phyloP scores from a whole-genome alignment of 2,113 vertebrate genomes.

The Hiodon tergisus region DNA sequence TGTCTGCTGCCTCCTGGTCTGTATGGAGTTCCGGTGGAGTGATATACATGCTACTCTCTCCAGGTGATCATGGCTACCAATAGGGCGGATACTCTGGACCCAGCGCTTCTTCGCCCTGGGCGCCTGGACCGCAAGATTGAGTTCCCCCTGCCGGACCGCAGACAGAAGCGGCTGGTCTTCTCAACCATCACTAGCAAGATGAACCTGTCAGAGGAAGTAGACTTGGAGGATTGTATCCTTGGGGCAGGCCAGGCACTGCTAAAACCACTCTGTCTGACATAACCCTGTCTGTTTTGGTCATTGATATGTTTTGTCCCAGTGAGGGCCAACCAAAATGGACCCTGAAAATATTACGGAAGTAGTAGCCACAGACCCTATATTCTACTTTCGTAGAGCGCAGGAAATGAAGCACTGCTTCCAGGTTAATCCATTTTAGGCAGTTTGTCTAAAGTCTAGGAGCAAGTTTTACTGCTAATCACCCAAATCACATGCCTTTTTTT shows the following conservation, averaged over 20 bases:
- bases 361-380: no score
- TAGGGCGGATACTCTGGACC: slow-evolving; percentile 87
- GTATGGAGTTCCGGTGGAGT: neutral
- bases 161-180: slow-evolving; percentile 88
- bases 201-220: slow-evolving; percentile 93
- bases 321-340: no score
- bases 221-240: slow-evolving; percentile 94
- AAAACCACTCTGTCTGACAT: neutral
- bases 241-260: neutral
- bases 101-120: slow-evolving; percentile 80
- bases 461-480: no score
- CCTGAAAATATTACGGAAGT: no score
- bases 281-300: neutral
- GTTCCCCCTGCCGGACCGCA: slow-evolving; percentile 85
- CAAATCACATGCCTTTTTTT: no score
- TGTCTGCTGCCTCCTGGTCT: neutral
- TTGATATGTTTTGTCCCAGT: no score
- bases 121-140: slow-evolving; percentile 89
- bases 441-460: no score
- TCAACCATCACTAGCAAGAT: slow-evolving; percentile 93
- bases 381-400: no score
- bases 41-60: neutral
- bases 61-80: slow-evolving; percentile 96
- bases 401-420: no score
- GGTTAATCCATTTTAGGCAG: no score